These are phyloP conservation scores for Corythornis cristatus DNA, from an alignment of 2,113 vertebrate species.

Conservation along the genomic window DNA sequence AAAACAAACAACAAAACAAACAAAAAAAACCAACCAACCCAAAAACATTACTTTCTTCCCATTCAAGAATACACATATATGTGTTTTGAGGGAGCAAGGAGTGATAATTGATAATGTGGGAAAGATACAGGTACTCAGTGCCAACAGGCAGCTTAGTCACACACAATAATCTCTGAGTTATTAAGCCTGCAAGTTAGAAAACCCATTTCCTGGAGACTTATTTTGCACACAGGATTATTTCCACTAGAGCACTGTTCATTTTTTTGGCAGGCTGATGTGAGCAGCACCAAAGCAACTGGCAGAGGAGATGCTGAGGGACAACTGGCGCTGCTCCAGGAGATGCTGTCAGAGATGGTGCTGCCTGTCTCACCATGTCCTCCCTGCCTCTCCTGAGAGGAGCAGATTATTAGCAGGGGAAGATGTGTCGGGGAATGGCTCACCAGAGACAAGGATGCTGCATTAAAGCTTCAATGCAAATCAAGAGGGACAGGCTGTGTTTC, in stretches of 20 bases:
- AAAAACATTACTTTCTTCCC: neutral
- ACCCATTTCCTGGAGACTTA: neutral
- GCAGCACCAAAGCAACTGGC: neutral
- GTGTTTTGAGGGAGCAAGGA: neutral
- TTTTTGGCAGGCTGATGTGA: neutral
- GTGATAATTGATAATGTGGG: neutral
- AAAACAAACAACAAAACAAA: too few relatives aligned
- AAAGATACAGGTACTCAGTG: neutral
- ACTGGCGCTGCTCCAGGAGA: neutral
- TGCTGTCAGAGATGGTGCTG: neutral
- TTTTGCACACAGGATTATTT: neutral
- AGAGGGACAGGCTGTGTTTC: neutral
- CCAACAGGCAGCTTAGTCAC: neutral
- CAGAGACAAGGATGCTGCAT: neutral
- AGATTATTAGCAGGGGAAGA: neutral
- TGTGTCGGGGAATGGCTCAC: neutral
- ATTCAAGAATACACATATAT: rapidly evolving
- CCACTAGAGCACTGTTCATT: neutral
- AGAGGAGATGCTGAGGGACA: neutral
- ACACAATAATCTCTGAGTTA: neutral
- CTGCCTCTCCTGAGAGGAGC: neutral
- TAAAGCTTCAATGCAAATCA: neutral
- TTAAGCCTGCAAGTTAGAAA: neutral
- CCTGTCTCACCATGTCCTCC: neutral
- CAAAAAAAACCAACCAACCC: too few relatives aligned